Base-by-base conservation (phyloP, 1,140 invertebrate genomes). In the Frieseomelitta varia region DNA sequence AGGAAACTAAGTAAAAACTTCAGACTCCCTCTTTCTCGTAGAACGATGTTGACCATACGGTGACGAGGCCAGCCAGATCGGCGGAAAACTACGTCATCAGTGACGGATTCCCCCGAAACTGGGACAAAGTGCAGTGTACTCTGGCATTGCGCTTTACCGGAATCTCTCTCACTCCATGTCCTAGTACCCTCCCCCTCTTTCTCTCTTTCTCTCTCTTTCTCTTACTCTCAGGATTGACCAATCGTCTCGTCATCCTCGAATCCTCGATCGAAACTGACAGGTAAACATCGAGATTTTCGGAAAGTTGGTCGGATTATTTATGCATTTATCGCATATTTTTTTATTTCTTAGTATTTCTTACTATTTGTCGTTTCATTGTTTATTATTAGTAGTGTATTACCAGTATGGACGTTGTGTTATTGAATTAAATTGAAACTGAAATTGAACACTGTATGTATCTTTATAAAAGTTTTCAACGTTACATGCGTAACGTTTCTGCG, bases 71-170 rank as follows among this genome's bases (percentile, higher is more conserved):
- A 82, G 34, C 53, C 63, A 82, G 53, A 82, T 82, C 63, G 73
- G 80, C 73, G 61, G 91, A 93, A 93, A 94, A 91, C 92, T 94
- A 93, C 94, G 94, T 95, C 93, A 95, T 92, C 86, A 93, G 90
- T 94, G 93, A 94, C 93, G 93, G 94, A 94, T 93, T 94, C 91
- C 87, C 86, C 90, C 88, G 93, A 94, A 94, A 94, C 93, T 95
- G 93, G 94, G 94, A 94, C 94, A 95, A 95, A 94, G 94, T 95
- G 94, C 94, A 95, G 91, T 95, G 94, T 93, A 94, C 94, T 95
- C 94, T 95, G 93, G 93, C 94, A 94, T 94, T 94, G 94, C 94
- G 93, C 92, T 94, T 92, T 92, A 90, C 93, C 91, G 93, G 93
- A 93, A 94, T 93, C 93, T 94, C 93, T 94, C 94, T 94, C 73